These are phyloP conservation scores for Ptilorrhoa leucosticta DNA, from an alignment of 2,113 vertebrate species.

Conservation along the genomic window DNA sequence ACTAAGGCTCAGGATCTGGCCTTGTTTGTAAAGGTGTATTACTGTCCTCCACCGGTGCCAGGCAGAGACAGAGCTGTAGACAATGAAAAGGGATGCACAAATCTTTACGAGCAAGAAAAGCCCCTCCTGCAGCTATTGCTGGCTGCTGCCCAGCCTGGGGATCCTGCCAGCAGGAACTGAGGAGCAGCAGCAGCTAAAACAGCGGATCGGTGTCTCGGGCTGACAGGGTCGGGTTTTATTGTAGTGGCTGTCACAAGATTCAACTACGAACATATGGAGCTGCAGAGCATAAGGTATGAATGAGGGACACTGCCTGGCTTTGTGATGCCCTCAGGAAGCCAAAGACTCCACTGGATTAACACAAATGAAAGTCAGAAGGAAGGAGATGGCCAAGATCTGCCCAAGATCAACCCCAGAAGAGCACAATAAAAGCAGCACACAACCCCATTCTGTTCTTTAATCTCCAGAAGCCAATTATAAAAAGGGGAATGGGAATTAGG, in stretches of 20 bases:
- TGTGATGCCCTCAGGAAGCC: background rate
- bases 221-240: background rate
- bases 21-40: background rate
- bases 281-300: background rate
- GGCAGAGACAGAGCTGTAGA: background rate
- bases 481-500: background rate
- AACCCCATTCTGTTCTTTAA: background rate
- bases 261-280: background rate
- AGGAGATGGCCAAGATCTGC: background rate
- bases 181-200: conserved; percentile 15
- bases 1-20: background rate
- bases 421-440: background rate
- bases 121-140: background rate
- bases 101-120: background rate
- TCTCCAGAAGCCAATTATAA: background rate
- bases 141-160: conserved; percentile 44
- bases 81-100: background rate
- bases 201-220: background rate
- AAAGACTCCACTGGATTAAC: background rate
- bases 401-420: background rate
- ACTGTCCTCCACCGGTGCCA: background rate
- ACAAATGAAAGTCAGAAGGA: background rate
- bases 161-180: conserved; percentile 5
- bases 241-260: background rate
- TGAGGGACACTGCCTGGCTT: background rate